Percentiles rank a stretch among this genome's conserved stretches.
These are phyloP conservation scores for Catharus fuscescens DNA, from an alignment of 2,113 vertebrate genomes.

Conservation along the genomic window DNA sequence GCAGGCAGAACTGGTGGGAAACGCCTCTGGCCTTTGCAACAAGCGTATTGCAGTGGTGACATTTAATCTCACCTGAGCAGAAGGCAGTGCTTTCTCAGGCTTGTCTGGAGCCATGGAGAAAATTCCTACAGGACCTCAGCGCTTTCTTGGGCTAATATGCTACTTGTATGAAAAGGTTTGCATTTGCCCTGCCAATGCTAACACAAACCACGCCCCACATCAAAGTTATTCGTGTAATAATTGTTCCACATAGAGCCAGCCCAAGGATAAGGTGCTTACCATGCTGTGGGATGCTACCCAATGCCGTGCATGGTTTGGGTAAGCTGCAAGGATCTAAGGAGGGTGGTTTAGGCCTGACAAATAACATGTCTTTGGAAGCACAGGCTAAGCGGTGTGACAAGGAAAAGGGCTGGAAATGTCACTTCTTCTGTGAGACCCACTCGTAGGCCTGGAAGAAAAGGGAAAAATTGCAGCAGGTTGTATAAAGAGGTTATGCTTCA, in stretches of 20 bases:
- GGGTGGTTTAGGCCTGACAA: not conserved
- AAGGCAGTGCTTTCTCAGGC: not conserved
- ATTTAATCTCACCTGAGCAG: not conserved
- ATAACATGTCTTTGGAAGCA: not conserved
- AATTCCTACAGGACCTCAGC: not conserved
- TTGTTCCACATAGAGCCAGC: not conserved
- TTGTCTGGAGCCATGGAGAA: not conserved
- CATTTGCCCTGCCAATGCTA: not conserved
- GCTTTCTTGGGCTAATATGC: not conserved
- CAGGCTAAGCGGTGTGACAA: not conserved
- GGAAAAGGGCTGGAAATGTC: not conserved
- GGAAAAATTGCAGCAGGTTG: not conserved
- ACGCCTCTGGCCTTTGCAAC: not conserved
- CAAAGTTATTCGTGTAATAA: not conserved
- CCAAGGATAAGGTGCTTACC: not conserved
- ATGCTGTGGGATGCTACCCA: not conserved
- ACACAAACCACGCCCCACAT: not conserved
- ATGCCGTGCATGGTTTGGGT: not conserved
- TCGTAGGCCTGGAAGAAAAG: not conserved
- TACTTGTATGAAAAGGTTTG: not conserved
- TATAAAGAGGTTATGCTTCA: not conserved
- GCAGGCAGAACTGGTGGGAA: not conserved
- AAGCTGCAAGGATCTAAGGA: not conserved
- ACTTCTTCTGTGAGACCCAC: not conserved
- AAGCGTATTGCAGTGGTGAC: rapidly evolving